phyloP scores from a whole-genome alignment of 2,113 vertebrate species.

The Meleagris gallopavo region DNA sequence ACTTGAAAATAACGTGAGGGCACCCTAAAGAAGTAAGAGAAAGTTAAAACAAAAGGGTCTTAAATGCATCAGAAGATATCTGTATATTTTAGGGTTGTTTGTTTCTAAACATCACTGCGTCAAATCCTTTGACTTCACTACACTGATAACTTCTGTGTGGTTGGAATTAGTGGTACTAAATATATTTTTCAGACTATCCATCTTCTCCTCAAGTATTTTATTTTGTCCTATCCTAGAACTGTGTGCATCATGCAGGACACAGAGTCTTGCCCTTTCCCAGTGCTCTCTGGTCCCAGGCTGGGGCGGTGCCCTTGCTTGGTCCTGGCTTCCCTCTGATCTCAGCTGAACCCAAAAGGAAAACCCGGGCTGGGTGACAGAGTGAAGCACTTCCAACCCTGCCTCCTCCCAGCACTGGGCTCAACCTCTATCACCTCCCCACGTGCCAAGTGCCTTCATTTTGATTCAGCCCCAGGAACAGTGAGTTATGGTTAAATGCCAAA shows the following conservation, averaged over 20 bases:
- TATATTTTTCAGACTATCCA: not conserved
- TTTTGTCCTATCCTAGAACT: not conserved
- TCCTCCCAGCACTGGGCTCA: not conserved
- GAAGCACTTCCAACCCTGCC: not conserved
- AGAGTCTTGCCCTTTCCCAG: not conserved
- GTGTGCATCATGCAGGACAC: not conserved
- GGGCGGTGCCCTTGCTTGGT: not conserved
- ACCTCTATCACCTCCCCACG: rapidly evolving
- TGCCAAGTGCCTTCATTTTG: not conserved
- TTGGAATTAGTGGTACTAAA: not conserved
- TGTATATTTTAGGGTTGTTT: not conserved
- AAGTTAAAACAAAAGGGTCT: not conserved
- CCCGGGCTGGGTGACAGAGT: not conserved
- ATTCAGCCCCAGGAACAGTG: not conserved
- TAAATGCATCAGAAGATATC: not conserved
- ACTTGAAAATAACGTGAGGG: not conserved
- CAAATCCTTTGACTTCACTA: not conserved
- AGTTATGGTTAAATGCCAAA: not conserved
- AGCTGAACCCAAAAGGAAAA: not conserved
- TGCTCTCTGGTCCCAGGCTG: not conserved
- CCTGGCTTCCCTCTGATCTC: not conserved
- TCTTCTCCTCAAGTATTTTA: not conserved
- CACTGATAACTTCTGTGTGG: not conserved
- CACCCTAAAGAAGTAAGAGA: not conserved
- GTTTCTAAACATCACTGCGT: not conserved